Conservation (phyloP, 2,113 vertebrate genomes). For the Nothoprocta pentlandii region DNA sequence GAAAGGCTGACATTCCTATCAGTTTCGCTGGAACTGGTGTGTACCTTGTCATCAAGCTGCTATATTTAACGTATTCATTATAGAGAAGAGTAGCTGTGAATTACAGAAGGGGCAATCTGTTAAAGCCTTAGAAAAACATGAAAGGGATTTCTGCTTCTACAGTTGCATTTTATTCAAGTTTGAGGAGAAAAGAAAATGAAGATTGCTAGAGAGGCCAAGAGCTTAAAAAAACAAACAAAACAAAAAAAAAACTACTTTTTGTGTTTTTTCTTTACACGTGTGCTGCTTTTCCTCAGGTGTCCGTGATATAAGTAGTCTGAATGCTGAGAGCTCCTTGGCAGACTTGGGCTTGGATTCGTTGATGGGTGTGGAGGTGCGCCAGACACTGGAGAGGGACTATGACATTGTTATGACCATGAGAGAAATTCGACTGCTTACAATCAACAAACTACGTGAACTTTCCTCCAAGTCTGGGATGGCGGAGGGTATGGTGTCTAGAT, state of each 20-base stretch:
- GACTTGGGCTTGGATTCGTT: slow-evolving; percentile 95
- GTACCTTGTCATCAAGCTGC: not conserved
- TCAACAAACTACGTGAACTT: slow-evolving; percentile 88
- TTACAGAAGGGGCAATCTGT: not conserved
- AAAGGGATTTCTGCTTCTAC: not conserved
- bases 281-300: slow-evolving; percentile 80
- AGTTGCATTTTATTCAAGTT: not conserved
- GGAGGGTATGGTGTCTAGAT: slow-evolving; percentile 70
- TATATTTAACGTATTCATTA: not conserved
- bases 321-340: slow-evolving; percentile 86
- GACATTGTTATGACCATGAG: slow-evolving; percentile 91
- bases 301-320: slow-evolving; percentile 86
- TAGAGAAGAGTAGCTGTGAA: not conserved
- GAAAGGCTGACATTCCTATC: not conserved
- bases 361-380: slow-evolving; percentile 97
- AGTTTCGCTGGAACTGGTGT: not conserved
- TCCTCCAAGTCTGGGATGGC: slow-evolving; percentile 64
- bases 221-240: not conserved
- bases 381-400: slow-evolving; percentile 91
- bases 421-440: slow-evolving; percentile 90
- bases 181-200: not conserved
- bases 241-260: rapidly evolving
- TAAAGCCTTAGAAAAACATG: not conserved
- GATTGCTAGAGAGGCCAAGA: not conserved
- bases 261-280: not conserved